These are phyloP conservation scores for Diplosoma virens DNA, from an alignment of 23 tunicate species.

Conservation along the genomic window DNA sequence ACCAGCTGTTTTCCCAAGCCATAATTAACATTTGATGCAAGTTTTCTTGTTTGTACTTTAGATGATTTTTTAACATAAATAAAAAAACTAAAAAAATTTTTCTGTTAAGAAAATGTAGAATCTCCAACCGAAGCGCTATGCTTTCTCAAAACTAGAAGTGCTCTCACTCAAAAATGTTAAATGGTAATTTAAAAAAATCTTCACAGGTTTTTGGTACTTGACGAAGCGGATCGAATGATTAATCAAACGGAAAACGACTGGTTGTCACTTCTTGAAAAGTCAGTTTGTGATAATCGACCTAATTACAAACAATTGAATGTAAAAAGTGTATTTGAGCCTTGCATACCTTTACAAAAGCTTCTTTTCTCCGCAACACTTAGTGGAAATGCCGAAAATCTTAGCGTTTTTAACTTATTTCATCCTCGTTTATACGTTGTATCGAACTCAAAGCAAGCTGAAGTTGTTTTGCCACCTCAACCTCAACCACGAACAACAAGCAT, in stretches of 20 bases:
- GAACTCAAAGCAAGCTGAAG: too few relatives aligned
- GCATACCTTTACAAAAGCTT: conserved; percentile 57
- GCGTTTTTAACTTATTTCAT: conserved; percentile 69
- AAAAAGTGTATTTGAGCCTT: not conserved
- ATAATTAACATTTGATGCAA: too few relatives aligned
- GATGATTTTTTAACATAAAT: too few relatives aligned
- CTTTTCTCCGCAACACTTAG: conserved; percentile 87
- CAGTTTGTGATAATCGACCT: conserved; percentile 24
- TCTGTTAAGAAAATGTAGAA: too few relatives aligned
- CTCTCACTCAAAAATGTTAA: not conserved
- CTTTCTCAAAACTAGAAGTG: not conserved
- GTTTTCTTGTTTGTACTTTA: too few relatives aligned
- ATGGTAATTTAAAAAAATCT: not conserved
- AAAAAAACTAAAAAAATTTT: too few relatives aligned
- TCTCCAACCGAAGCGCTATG: too few relatives aligned
- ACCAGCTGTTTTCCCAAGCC: too few relatives aligned
- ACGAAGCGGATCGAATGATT: conserved; percentile 85
- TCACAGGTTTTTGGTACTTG: conserved; percentile 76
- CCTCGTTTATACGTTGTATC: conserved; percentile 68
- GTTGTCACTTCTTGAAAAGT: conserved; percentile 39
- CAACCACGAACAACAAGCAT: too few relatives aligned
- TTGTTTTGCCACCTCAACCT: too few relatives aligned
- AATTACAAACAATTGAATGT: not conserved
- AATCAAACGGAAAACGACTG: conserved; percentile 54
- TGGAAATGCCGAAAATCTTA: conserved; percentile 73